Evolutionary conservation across 2,797 vertebrate genomes (phyloP).

Genomic region (Xyrichtys novacula): DNA sequence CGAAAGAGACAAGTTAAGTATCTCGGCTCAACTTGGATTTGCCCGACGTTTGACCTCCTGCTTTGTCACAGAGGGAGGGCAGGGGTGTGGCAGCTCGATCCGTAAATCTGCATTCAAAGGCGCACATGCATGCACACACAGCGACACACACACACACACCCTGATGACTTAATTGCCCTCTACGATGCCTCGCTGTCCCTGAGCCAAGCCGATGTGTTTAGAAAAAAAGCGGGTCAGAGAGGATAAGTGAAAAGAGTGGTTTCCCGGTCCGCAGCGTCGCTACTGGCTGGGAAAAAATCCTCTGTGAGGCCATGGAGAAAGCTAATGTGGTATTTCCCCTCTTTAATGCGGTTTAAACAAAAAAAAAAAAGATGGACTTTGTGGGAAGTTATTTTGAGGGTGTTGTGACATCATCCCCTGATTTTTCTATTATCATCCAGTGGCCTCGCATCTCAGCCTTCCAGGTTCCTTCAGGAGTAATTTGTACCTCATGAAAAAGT

Average conservation of each 20-base stretch:
- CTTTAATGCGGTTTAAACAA: slow-evolving; percentile 53
- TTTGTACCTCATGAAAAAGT: slow-evolving; percentile 8
- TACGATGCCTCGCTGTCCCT: slow-evolving; percentile 57
- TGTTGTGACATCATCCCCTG: slow-evolving; percentile 34
- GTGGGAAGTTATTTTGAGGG: slow-evolving; percentile 34
- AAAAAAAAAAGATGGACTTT: slow-evolving; percentile 23
- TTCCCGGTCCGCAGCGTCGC: slow-evolving; percentile 39
- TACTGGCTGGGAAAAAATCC: slow-evolving; percentile 51
- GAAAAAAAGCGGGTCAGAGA: slow-evolving; percentile 57
- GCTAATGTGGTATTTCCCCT: slow-evolving; percentile 72
- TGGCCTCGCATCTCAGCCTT: slow-evolving; percentile 45
- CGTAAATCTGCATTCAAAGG: slow-evolving; percentile 49
- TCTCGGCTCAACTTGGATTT: slow-evolving; percentile 52
- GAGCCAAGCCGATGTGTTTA: slow-evolving; percentile 60
- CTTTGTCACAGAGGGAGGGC: slow-evolving; percentile 61
- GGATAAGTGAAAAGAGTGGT: slow-evolving; percentile 51
- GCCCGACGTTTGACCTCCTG: slow-evolving; percentile 64
- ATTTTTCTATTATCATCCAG: slow-evolving; percentile 36
- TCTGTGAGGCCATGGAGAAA: slow-evolving; percentile 42
- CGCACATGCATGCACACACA: slow-evolving; percentile 26
- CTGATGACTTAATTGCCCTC: slow-evolving; percentile 70
- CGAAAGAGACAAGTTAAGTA: slow-evolving; percentile 49
- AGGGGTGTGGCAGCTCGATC: slow-evolving; percentile 62
- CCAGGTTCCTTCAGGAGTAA: slow-evolving; percentile 23
- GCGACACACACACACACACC: slow-evolving; percentile 22